These are phyloP conservation scores for Macrosoma leucophasiata DNA, from an alignment of 2,888 invertebrate species.

Conservation along the genomic window DNA sequence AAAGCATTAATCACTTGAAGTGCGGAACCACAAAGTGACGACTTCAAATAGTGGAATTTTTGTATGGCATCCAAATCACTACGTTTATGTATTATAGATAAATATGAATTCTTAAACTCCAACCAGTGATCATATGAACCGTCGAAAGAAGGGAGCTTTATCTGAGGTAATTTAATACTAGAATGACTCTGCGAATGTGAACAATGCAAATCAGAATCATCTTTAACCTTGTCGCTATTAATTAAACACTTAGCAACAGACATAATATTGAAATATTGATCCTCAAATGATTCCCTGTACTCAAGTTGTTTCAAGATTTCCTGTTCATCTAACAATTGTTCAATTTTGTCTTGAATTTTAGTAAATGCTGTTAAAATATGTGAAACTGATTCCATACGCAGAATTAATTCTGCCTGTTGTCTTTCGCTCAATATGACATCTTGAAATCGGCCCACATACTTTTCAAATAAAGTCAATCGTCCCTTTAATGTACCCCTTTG, in stretches of 20 bases:
- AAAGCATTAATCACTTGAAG: conserved; percentile 16
- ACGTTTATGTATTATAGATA: conserved; percentile 18
- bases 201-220: no score
- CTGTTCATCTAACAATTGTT: no score
- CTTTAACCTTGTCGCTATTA: neutral
- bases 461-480: conserved; percentile 2
- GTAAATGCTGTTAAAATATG: no score
- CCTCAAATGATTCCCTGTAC: conserved; percentile 5
- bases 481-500: neutral
- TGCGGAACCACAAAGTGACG: conserved; percentile 9
- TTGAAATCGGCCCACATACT: conserved; percentile 1
- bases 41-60: conserved; percentile 12
- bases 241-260: conserved; percentile 4
- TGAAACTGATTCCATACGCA: no score
- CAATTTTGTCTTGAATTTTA: no score
- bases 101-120: conserved; percentile 17
- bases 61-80: conserved; percentile 17
- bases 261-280: conserved; percentile 2
- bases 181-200: no score
- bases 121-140: conserved; percentile 16
- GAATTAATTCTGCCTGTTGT: no score
- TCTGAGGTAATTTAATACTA: no score
- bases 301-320: no score
- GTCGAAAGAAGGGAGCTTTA: conserved; percentile 4
- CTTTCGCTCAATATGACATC: no score